Base-by-base conservation (phyloP, 1,140 invertebrate species). In the Mamestra configurata region DNA sequence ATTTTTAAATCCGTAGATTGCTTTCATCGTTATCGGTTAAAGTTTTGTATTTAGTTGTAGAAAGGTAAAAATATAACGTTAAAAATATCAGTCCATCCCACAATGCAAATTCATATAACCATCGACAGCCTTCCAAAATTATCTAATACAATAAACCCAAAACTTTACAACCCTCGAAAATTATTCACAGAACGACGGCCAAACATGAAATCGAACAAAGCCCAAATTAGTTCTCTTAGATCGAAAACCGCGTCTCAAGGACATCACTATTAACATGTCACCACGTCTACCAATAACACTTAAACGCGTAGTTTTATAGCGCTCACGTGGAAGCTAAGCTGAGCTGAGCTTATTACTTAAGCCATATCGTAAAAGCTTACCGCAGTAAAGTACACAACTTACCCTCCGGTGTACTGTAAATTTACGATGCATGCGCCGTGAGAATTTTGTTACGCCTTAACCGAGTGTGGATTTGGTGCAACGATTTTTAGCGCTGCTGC, bases 361-460 rank as follows among this genome's bases (percentile, higher is more conserved):
- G 57, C 82, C 82, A 37, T 57, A 49, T 64, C 77, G 83, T 86
- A 86, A 86, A 91, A 90, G 90, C 88, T 90, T 89, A 88, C 90
- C 88, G 82, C 87, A 90, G 85, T 88, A 90, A 90, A 92, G 91
- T 92, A 92, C 91, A 92, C 90, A 92, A 91, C 89, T 92, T 89
- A 88, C 86, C 85, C 88, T 88, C 88, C 83, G 75, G 88, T 88
- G 90, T 86, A 86, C 85, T 85, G 89, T 90, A 90, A 92, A 92
- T 93, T 93, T 92, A 91, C 89, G 89, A 92, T 92, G 92, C 90
- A 90, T 87, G 91, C 86, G 87, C 88, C 84, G 75, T 85, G 90
- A 89, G 91, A 92, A 92, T 92, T 89, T 90, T 85, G 90, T 90
- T 92, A 92, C 79, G 81, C 85, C 91, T 87, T 82, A 84, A 84